Evolutionary conservation across 2,888 invertebrate genomes (phyloP).

Genomic region (Eilema griseolum): DNA sequence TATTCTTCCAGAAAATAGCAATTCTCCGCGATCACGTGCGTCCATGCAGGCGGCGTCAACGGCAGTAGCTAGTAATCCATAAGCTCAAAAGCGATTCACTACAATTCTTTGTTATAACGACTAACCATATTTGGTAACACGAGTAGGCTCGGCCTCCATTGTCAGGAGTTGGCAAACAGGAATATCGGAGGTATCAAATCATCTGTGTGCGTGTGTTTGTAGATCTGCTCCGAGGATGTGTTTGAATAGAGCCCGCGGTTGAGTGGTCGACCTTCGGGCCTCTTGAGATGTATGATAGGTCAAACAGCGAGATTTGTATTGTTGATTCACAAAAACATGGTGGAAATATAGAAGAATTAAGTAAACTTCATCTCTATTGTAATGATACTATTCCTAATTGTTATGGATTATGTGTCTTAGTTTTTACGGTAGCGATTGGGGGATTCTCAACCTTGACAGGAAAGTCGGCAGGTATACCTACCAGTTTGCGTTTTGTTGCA

Average conservation of each 20-base stretch:
- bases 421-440: too few relatives aligned
- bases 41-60: too few relatives aligned
- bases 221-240: neutral
- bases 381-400: too few relatives aligned
- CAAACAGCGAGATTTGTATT: neutral
- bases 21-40: too few relatives aligned
- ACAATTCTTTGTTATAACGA: neutral
- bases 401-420: too few relatives aligned
- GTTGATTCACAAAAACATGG: neutral
- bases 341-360: too few relatives aligned
- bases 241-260: constrained; percentile 3
- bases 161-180: constrained; percentile 16
- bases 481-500: too few relatives aligned
- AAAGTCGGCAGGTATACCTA: too few relatives aligned
- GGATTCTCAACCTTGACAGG: too few relatives aligned
- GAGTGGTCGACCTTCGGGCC: constrained; percentile 2
- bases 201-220: constrained; percentile 13
- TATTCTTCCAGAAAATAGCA: too few relatives aligned
- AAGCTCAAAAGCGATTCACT: neutral
- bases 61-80: neutral
- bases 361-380: too few relatives aligned
- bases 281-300: constrained; percentile 10
- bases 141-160: constrained; percentile 10
- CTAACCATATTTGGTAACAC: constrained; percentile 9
- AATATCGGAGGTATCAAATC: constrained; percentile 12